A percentile compares a stretch with the other conserved stretches of the same genome.
Evolutionary conservation across 2,888 invertebrate genomes (phyloP).

Genomic region (Orthosia incerta): DNA sequence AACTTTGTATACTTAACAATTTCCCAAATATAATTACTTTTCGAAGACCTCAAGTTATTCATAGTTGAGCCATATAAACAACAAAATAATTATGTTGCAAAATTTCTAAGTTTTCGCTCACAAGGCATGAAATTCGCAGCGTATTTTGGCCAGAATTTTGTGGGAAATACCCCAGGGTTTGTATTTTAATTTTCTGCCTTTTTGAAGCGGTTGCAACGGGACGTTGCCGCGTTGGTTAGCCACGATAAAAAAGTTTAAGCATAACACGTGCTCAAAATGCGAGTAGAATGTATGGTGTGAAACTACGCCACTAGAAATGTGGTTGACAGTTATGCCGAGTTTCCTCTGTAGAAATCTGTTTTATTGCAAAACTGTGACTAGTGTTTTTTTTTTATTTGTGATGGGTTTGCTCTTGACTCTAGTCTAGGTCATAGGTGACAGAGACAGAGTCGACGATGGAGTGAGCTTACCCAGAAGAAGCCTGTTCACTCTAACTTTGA

Average conservation of each 20-base stretch:
- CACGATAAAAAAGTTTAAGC: constrained; percentile 31
- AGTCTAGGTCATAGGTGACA: too few relatives aligned
- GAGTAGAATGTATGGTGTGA: constrained; percentile 8
- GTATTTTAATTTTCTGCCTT: constrained; percentile 64
- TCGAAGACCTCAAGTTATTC: constrained; percentile 23
- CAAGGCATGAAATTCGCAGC: constrained; percentile 40
- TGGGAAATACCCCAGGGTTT: constrained; percentile 53
- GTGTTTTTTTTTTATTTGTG: too few relatives aligned
- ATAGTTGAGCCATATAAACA: constrained; percentile 29
- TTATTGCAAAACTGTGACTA: not conserved
- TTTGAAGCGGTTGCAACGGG: constrained; percentile 54
- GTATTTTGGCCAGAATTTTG: constrained; percentile 48
- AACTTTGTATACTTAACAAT: not conserved
- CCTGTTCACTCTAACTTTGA: too few relatives aligned
- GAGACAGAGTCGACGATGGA: too few relatives aligned
- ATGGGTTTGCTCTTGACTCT: too few relatives aligned
- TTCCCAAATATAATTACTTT: constrained; percentile 13
- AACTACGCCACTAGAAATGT: constrained; percentile 17
- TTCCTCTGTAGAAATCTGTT: not conserved
- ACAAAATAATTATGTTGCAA: constrained; percentile 37
- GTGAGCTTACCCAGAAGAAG: too few relatives aligned
- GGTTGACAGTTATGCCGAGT: not conserved
- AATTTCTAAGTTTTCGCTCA: constrained; percentile 28
- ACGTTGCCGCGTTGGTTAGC: constrained; percentile 17
- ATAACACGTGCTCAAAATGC: constrained; percentile 16